Base-by-base conservation (phyloP, 2,888 invertebrate species). In the Anaspis maculata region DNA sequence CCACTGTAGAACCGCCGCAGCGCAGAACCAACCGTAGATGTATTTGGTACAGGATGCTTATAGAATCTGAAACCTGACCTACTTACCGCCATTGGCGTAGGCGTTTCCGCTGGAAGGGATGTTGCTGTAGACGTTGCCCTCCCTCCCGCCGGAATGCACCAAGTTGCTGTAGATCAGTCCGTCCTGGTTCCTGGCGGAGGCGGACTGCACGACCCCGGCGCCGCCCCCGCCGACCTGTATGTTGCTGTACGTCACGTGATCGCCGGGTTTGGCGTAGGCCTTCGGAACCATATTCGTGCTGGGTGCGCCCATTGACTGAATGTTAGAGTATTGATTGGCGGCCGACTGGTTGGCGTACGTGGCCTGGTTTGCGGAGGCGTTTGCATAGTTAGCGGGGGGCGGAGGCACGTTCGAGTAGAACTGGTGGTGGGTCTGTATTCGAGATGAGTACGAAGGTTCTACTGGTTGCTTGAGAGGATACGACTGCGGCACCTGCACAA, bases 401-500 rank as follows among this genome's bases (percentile, higher is more conserved):
- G 41, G 64, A 59, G 41, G 54, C 19, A 64, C 33, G 42, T 68
- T 68, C 5, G 64, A 64, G 41, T 68, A 68, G 34, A 65, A 56
- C 24, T 63, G 64, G 16, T 48, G 56, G 50, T 73, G 68, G 5
- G 52, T 37, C 42, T 75, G 80, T 25, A 79, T 62, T 30, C 84
- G 73, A 14, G 82, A 74, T 21, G 85, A 81, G 60, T 79, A 87
- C 5, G 81, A 79, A 2, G 86, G 86, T 52, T 82, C 82, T 31
- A 79, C 70, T 31, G 79, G 68, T 48, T 77, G 74, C 57, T 76
- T 79, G 30, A 86, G 71, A 3, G 73, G 70, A 48, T 80, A 80
- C 62, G 85, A 86, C 55, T 82, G 81, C 40, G 86, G 86, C 52
- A 87, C 79, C 79, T 81, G 66, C 12, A n/a, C n/a, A n/a, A n/a